These are phyloP conservation scores for Trichopria drosophilae DNA, from an alignment of 2,888 invertebrate species.

Conservation along the genomic window DNA sequence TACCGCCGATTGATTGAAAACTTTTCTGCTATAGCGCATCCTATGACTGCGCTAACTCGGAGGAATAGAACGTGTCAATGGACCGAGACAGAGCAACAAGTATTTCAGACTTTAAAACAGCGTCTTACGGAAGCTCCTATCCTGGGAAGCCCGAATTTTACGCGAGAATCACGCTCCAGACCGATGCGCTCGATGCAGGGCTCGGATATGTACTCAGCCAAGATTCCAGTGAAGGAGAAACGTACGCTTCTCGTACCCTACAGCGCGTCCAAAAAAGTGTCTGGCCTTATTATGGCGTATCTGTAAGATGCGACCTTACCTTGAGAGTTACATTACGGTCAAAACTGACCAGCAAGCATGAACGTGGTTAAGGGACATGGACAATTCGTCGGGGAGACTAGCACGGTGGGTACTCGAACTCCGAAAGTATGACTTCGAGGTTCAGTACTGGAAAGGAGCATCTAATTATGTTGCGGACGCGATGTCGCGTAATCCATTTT, in stretches of 20 bases:
- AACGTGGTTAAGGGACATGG: too few relatives aligned
- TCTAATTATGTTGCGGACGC: too few relatives aligned
- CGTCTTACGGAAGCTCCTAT: slow-evolving; percentile 10
- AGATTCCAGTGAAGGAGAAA: slow-evolving; percentile 1
- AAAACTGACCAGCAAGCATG: too few relatives aligned
- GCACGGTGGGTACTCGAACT: too few relatives aligned
- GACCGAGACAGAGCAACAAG: slow-evolving; percentile 1
- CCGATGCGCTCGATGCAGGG: slow-evolving; percentile 24
- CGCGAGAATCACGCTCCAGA: slow-evolving; percentile 15
- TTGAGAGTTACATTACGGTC: too few relatives aligned
- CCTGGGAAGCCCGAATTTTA: slow-evolving; percentile 23
- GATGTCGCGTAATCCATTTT: too few relatives aligned
- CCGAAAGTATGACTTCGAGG: too few relatives aligned
- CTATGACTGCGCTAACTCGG: slow-evolving; percentile 8
- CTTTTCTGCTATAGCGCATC: neutral
- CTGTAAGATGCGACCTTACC: too few relatives aligned
- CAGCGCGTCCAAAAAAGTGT: slow-evolving; percentile 12
- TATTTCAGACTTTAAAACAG: too few relatives aligned
- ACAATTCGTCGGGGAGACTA: too few relatives aligned
- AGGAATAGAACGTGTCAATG: slow-evolving; percentile 18
- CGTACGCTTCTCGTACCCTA: slow-evolving; percentile 29
- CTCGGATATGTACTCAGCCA: slow-evolving; percentile 19
- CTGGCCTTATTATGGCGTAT: too few relatives aligned
- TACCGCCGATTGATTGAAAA: slow-evolving; percentile 29
- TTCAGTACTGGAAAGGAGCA: too few relatives aligned